Percentiles rank a stretch among this genome's conserved stretches.
Evolutionary conservation across 2,888 invertebrate species (phyloP).

Genomic region (Pinctada fucata): DNA sequence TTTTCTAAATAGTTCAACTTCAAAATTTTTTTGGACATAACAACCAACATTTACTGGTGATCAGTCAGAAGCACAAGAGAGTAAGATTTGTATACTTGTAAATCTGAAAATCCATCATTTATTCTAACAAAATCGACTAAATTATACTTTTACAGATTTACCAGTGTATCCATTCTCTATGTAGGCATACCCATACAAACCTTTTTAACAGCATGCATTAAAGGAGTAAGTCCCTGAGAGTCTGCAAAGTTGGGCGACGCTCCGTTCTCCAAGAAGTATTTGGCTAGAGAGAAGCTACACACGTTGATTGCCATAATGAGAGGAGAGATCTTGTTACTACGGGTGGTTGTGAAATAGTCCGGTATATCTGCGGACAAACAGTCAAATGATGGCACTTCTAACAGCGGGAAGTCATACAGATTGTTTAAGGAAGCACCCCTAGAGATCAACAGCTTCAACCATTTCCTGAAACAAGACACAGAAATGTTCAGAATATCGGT

Average conservation of each 20-base stretch:
- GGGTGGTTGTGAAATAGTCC: constrained; percentile 59
- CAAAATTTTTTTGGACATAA: too few species aligned
- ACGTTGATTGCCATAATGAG: constrained; percentile 75
- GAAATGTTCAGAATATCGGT: neutral
- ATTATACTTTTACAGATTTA: too few species aligned
- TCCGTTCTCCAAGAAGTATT: constrained; percentile 72
- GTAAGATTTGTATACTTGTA: too few species aligned
- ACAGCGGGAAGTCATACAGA: constrained; percentile 68
- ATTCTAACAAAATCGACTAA: too few species aligned
- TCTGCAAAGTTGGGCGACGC: constrained; percentile 76
- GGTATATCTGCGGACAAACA: constrained; percentile 47
- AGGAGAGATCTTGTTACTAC: constrained; percentile 65
- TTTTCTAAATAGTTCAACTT: too few species aligned
- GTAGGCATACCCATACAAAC: constrained; percentile 54
- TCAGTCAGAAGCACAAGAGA: too few species aligned
- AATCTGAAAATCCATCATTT: too few species aligned
- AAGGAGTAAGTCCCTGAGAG: constrained; percentile 73
- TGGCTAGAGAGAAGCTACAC: constrained; percentile 71
- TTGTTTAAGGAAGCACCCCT: constrained; percentile 68
- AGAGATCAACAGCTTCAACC: constrained; percentile 62
- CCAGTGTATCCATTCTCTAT: too few species aligned
- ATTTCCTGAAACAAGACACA: constrained; percentile 50
- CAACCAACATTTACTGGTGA: too few species aligned
- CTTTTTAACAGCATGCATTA: constrained; percentile 77
- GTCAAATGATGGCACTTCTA: constrained; percentile 66